Evolutionary conservation across 2,797 vertebrate species (phyloP), one percentile per base, ranked within the genome.

Genomic region (Mus spretus): DNA sequence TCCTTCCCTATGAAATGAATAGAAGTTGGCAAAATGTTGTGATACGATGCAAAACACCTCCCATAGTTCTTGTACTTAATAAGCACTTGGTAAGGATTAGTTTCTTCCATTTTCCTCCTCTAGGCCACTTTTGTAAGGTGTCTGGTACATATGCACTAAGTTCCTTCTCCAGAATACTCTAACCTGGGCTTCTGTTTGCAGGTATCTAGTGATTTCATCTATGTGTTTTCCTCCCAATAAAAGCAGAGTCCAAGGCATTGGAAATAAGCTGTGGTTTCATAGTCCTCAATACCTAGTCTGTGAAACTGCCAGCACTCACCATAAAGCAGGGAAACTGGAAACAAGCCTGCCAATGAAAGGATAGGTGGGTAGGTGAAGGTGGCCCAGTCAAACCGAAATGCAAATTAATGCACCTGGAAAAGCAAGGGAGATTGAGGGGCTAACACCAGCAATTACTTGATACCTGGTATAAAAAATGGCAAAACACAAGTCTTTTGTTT

Each of bases 331-430:
- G 57, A 65, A 63, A 50, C 80, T 72, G 22, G 77, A 37, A 83
- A 90, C 0, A 15, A 57, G 47, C 72, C 17, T 74, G 67, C 31
- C 72, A 85, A 24, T 83, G 31, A 82, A 88, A 67, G 86, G 91
- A 40, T 53, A 92, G 87, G 67, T 40, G 44, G 89, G 37, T 22
- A 57, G 85, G 14, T 74, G 85, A 90, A 96, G 50, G 75, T 20
- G n/a, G 3, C n/a, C 55, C 75, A 82, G 67, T 22, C 86, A 89
- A 44, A n/a, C 47, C 14, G 17, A 59, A 44, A 55, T 14, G 22
- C 65, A 70, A 87, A 28, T 28, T 8, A 26, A 87, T 12, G 34
- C 22, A 72, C 53, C 67, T 17, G 55, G 78, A 37, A 90, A 65
- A 31, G 13, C 14, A 19, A 67, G 13, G 65, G 11, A 65, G 53